Evolutionary conservation across 2,113 vertebrate genomes (phyloP), one percentile per base, ranked within the genome.

Genomic region (Balaenoptera acutorostrata): DNA sequence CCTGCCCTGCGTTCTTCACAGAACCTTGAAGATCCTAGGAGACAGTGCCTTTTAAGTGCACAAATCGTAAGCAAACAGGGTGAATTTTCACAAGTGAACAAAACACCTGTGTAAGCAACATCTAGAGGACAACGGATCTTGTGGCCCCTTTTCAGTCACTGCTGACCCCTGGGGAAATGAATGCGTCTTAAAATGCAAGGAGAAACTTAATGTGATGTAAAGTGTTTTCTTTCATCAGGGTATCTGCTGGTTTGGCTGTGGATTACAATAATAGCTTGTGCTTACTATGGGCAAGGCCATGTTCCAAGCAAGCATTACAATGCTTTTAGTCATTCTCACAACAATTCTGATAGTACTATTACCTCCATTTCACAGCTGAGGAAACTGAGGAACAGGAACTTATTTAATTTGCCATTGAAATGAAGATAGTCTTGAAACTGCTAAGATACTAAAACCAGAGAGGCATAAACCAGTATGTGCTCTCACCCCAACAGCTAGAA

Each of bases 381-480:
- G 39, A 97, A 97, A 93, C 61, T 46, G 69, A 95, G 80, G 74
- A 81, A 68, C 31, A 18, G 78, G 72, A 90, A 46, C 86, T 52
- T 80, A 20, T 88, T 75, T 84, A 71, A 61, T 92, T 85, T 66
- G 9, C 49, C 39, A 46, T 14, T 90, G 81, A 87, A 78, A 86
- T 15, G 23, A 63, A 21, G 17, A 59, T 29, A 46, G 27, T 49
- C 21, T 55, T 74, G 57, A 83, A 57, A 46, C 27, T 75, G 25
- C 52, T 80, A 39, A 61, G 39, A n/a, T 41, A 33, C 46, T 78
- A n/a, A 68, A 63, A 78, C 61, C 68, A 69, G 52, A 61, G 18
- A 52, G 39, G 11, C 63, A 15, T 14, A 29, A 66, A 25, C 39
- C 17, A 9, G 31, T 63, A 3, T 20, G 11, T 8, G 8, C 10